phyloP scores from a whole-genome alignment of 2,888 invertebrate genomes.

The Smittia sp. region DNA sequence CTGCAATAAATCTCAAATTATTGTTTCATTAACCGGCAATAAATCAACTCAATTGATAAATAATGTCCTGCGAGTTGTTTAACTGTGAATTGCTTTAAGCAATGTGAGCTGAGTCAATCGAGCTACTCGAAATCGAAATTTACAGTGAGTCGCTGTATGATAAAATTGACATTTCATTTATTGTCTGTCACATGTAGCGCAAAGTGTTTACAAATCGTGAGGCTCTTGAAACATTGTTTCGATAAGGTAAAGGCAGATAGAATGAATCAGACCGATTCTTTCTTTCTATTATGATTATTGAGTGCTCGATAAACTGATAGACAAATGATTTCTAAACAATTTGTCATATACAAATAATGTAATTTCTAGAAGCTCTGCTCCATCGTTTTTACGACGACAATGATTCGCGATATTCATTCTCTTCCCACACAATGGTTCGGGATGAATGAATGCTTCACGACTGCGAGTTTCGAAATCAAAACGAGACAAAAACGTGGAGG shows the following conservation, averaged over 20 bases:
- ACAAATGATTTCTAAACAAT: neutral
- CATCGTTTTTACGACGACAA: too few species aligned
- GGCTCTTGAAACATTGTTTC: too few species aligned
- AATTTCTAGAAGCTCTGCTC: neutral
- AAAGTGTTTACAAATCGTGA: too few species aligned
- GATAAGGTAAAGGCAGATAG: too few species aligned
- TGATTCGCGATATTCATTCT: too few species aligned
- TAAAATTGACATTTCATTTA: too few species aligned
- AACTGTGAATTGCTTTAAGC: neutral
- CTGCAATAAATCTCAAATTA: neutral
- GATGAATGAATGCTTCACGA: too few species aligned
- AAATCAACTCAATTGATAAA: neutral
- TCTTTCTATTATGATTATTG: neutral
- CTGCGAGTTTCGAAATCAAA: too few species aligned
- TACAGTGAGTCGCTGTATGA: neutral
- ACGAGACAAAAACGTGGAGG: too few species aligned
- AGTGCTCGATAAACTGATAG: neutral
- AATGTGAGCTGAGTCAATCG: neutral
- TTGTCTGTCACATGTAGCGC: too few species aligned
- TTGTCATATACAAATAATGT: neutral
- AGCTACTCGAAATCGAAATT: neutral
- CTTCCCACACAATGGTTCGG: too few species aligned
- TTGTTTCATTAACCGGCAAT: neutral
- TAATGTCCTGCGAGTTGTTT: neutral
- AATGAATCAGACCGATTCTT: neutral